These are phyloP conservation scores for Phrynocephalus vlangalii DNA, from an alignment of 2,797 vertebrate genomes.

Conservation along the genomic window DNA sequence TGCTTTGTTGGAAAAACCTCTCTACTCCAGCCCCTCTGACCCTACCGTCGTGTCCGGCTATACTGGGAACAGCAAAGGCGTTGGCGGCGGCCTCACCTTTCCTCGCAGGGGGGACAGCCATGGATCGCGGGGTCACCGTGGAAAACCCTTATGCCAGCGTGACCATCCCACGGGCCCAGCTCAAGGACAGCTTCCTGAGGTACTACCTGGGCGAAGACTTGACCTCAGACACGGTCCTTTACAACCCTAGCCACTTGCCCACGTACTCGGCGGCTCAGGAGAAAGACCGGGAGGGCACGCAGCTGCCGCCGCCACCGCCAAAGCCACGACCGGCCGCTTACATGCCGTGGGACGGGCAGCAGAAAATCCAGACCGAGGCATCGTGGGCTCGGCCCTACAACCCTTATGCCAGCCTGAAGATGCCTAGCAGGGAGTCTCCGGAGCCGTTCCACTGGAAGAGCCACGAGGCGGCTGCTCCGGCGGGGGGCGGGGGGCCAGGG, in stretches of 20 bases:
- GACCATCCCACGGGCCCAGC: constrained; percentile 85
- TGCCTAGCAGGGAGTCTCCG: constrained; percentile 17
- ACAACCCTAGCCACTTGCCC: constrained; percentile 72
- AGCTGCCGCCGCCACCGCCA: not conserved
- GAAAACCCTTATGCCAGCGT: constrained; percentile 87
- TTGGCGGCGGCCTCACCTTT: not conserved
- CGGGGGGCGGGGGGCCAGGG: constrained; percentile 72
- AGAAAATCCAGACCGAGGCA: constrained; percentile 41
- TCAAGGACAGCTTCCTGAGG: constrained; percentile 75
- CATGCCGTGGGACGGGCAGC: not conserved
- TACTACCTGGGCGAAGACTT: constrained; percentile 69
- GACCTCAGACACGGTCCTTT: constrained; percentile 71
- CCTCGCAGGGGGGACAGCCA: constrained; percentile 35
- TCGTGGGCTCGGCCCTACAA: constrained; percentile 70
- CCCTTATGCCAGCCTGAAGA: constrained; percentile 71
- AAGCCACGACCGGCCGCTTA: not conserved
- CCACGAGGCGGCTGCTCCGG: constrained; percentile 58
- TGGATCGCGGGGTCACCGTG: constrained; percentile 76
- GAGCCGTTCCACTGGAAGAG: constrained; percentile 68
- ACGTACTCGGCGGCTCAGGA: not conserved
- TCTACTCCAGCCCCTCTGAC: too few relatives aligned
- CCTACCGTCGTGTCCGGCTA: too few relatives aligned
- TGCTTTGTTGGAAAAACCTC: too few relatives aligned
- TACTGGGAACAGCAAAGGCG: too few relatives aligned
- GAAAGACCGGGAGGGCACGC: rapidly evolving